Conservation (phyloP, 2,797 vertebrate genomes). For the Natrix natrix region DNA sequence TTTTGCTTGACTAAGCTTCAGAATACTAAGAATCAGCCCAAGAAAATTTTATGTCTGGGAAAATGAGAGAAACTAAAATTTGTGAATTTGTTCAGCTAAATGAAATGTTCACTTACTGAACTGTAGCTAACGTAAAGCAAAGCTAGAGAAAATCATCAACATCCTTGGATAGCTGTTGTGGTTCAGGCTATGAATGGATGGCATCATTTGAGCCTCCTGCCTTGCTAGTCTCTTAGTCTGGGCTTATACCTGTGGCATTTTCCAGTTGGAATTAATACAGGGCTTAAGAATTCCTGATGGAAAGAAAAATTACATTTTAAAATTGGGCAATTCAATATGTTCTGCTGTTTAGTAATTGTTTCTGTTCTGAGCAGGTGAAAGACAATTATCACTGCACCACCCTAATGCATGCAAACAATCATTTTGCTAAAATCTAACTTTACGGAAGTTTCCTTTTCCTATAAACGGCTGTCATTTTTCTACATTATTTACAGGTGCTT, state of each 20-base stretch:
- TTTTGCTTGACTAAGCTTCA: conserved; percentile 21
- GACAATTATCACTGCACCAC: not conserved
- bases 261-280: not conserved
- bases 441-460: not conserved
- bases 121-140: not conserved
- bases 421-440: not conserved
- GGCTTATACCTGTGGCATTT: not conserved
- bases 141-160: not conserved
- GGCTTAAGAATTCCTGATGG: not conserved
- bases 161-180: not conserved
- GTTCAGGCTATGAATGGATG: not conserved
- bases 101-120: not conserved
- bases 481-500: not conserved
- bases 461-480: not conserved
- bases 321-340: not conserved
- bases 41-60: not conserved
- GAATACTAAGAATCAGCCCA: conserved; percentile 2
- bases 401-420: not conserved
- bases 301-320: not conserved
- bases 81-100: not conserved
- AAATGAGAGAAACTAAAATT: not conserved
- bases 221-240: not conserved
- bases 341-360: not conserved
- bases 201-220: not conserved
- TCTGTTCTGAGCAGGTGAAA: not conserved